Conservation (phyloP, 2,113 vertebrate genomes). For the Channa maculata region DNA sequence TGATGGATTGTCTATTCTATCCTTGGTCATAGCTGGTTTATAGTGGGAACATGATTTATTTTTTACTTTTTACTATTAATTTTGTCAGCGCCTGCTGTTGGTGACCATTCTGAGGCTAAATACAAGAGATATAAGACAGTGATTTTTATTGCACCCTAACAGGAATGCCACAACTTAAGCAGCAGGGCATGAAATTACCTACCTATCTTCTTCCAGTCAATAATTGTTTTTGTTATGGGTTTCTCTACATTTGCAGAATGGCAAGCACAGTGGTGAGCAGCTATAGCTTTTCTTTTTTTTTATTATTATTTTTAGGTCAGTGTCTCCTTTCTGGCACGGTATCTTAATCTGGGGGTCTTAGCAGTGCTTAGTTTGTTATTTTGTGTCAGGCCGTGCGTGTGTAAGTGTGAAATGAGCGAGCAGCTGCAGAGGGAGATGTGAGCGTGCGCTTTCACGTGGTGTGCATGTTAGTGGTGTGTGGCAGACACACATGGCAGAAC, state of each 20-base stretch:
- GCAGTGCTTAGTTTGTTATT: constrained; percentile 42
- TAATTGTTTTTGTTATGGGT: constrained; percentile 79
- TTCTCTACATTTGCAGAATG: constrained; percentile 65
- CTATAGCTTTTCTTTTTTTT: constrained; percentile 32
- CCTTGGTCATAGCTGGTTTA: not conserved
- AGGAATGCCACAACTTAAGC: constrained; percentile 76
- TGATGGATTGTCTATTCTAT: not conserved
- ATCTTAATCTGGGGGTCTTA: constrained; percentile 65
- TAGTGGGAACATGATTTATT: not conserved
- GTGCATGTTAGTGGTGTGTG: constrained; percentile 17
- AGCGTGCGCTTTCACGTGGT: not conserved
- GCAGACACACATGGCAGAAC: constrained; percentile 41
- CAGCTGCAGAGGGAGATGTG: constrained; percentile 9
- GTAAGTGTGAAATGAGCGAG: constrained; percentile 3
- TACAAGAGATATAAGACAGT: constrained; percentile 70
- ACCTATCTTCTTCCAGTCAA: constrained; percentile 79
- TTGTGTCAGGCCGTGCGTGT: not conserved
- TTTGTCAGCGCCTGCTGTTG: not conserved
- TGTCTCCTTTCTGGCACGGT: constrained; percentile 51
- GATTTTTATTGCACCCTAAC: constrained; percentile 74
- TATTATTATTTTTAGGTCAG: constrained; percentile 49
- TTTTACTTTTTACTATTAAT: constrained; percentile 26
- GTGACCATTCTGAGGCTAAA: constrained; percentile 52
- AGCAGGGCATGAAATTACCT: constrained; percentile 84
- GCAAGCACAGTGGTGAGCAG: constrained; percentile 58